Evolutionary conservation across 2,888 invertebrate species (phyloP), one percentile per base, ranked within the genome.

Genomic region (Emmelina monodactyla): DNA sequence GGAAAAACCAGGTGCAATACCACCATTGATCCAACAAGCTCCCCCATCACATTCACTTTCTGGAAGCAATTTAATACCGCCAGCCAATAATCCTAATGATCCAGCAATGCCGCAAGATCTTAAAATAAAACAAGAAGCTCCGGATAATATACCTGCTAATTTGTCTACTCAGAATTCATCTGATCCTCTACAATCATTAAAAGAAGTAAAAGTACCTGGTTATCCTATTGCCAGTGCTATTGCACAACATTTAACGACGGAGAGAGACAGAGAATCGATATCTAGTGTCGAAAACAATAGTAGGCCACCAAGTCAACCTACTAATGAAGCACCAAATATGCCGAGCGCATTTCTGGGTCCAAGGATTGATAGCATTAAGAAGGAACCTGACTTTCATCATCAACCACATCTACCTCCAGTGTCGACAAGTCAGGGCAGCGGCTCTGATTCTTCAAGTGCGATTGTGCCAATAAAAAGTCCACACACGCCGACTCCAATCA

Each of bases 131-230:
- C 72, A 79, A 69, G 68, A 85, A 76, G 54, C 83, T 50, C 76
- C 82, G 41, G 81, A 81, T 42, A 71, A 60, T 44, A 62, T 78
- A 51, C 72, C 84, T 39, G 75, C 78, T 33, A 79, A 79, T 51
- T 53, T 79, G 28, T 79, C 82, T 28, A 79, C 83, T 31, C 82
- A 82, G 41, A 66, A 71, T 37, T 71, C 76, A 35, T 64, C 83
- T 15, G 89, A 91, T 73, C 91, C 91, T 2, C 58, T 91, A 43
- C 90, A 91, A 54, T 89, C 89, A 45, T 68, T 91, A 6, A 88
- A 89, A 57, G 90, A 90, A 61, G 89, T 91, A 1, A 90, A 90
- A 79, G 89, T 90, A 6, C 88, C 88, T 25, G 88, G 88, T 22
- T 87, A 85, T 55, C 84, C 86, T 38, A 81, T 84, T 30, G 82